Conservation (phyloP, 2,797 vertebrate genomes). For the Poecilia picta region DNA sequence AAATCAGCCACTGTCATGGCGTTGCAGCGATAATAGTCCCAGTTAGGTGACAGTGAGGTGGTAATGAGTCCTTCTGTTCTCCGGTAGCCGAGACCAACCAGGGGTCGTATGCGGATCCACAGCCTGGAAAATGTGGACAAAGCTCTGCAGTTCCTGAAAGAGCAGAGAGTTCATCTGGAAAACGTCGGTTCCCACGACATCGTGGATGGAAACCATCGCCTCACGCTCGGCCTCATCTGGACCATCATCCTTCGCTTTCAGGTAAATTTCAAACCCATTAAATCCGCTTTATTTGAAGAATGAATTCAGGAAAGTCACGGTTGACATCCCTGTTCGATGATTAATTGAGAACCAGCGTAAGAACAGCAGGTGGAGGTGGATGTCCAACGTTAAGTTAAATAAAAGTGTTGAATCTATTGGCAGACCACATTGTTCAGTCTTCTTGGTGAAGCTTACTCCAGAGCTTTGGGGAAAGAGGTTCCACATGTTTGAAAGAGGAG, state of each 20-base stretch:
- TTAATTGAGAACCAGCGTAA: not conserved
- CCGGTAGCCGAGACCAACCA: conserved; percentile 87
- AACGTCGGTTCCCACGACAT: conserved; percentile 97
- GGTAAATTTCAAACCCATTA: conserved; percentile 69
- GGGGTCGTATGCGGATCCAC: conserved; percentile 94
- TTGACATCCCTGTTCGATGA: not conserved
- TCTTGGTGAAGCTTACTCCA: not conserved
- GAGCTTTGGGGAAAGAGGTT: not conserved
- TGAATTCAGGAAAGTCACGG: not conserved
- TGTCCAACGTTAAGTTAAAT: not conserved
- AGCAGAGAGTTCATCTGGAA: conserved; percentile 94
- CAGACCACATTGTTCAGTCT: not conserved
- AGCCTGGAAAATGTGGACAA: conserved; percentile 96
- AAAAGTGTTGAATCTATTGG: not conserved
- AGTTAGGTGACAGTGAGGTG: not conserved
- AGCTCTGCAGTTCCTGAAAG: conserved; percentile 93
- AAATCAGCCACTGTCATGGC: not conserved
- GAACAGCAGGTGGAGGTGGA: not conserved
- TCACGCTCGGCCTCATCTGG: conserved; percentile 94
- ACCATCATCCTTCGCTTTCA: conserved; percentile 96
- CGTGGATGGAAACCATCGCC: conserved; percentile 93
- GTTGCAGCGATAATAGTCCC: not conserved
- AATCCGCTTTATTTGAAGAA: not conserved
- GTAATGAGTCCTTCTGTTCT: not conserved
- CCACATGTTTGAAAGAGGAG: not conserved